Evolutionary conservation across 2,888 invertebrate genomes (phyloP).

Genomic region (Gastracanthus pulcherrimus): DNA sequence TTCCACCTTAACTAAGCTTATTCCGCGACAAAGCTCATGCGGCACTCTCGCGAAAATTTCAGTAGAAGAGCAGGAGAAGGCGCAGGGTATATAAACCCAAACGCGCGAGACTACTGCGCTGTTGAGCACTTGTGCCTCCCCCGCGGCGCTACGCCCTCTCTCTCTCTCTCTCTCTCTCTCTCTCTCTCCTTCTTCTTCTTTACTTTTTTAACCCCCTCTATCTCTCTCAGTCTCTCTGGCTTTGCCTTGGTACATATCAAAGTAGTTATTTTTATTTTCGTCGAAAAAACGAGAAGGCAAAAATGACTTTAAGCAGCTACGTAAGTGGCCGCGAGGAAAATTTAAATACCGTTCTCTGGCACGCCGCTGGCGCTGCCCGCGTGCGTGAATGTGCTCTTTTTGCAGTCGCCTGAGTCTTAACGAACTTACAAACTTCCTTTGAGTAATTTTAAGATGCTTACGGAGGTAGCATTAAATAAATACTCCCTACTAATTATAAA

Average conservation of each 20-base stretch:
- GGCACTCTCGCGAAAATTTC: slow-evolving; percentile 64
- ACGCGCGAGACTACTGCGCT: background rate
- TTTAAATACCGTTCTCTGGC: slow-evolving; percentile 34
- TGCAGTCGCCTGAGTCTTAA: background rate
- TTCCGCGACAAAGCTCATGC: slow-evolving; percentile 69
- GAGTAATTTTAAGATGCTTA: slow-evolving; percentile 39
- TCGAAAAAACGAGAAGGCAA: background rate
- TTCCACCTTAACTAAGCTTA: slow-evolving; percentile 69
- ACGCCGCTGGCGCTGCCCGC: background rate
- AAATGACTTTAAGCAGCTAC: slow-evolving; percentile 35
- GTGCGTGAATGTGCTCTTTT: background rate
- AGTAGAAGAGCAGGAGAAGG: background rate
- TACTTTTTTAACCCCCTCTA: background rate
- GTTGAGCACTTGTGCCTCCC: background rate
- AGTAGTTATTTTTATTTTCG: slow-evolving; percentile 34
- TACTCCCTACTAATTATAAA: slow-evolving; percentile 14
- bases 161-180: background rate
- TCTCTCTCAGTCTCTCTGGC: background rate
- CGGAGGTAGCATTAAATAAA: slow-evolving; percentile 18
- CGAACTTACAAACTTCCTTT: slow-evolving; percentile 29
- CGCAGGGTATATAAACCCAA: background rate
- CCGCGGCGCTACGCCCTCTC: background rate
- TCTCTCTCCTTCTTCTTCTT: background rate
- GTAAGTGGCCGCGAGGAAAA: slow-evolving; percentile 31
- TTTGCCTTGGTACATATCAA: background rate